These are phyloP conservation scores for Erithacus rubecula DNA, from an alignment of 2,797 vertebrate species.

Conservation along the genomic window DNA sequence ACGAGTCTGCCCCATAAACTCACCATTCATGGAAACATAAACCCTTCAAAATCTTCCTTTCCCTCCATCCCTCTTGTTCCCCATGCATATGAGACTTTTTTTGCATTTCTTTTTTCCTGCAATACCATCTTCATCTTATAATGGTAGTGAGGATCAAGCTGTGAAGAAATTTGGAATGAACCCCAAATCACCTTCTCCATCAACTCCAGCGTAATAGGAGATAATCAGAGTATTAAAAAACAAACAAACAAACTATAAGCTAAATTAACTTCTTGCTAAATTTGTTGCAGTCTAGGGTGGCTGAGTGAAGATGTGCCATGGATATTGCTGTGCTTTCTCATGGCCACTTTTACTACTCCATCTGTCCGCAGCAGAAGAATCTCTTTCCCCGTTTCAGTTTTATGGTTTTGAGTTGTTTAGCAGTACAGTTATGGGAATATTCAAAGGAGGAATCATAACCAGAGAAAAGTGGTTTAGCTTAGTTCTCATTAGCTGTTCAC, in stretches of 20 bases:
- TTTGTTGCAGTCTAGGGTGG: neutral
- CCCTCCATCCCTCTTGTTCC: neutral
- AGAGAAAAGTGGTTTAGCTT: neutral
- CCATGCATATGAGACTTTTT: neutral
- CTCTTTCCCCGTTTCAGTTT: neutral
- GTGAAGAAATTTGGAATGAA: neutral
- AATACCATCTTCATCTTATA: neutral
- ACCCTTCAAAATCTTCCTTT: neutral
- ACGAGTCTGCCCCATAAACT: neutral
- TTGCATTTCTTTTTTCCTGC: neutral
- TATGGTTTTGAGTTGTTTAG: conserved; percentile 7
- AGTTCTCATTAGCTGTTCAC: conserved; percentile 35
- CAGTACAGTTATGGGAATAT: conserved; percentile 27
- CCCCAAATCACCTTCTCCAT: neutral
- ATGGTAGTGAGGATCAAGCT: neutral
- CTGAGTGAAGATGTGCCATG: neutral
- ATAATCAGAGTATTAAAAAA: neutral
- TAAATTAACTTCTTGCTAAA: neutral
- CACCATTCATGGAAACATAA: neutral
- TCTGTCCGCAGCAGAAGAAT: conserved; percentile 32
- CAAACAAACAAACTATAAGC: neutral
- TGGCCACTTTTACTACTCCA: conserved; percentile 21
- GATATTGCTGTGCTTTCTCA: neutral
- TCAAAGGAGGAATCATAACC: conserved; percentile 23
- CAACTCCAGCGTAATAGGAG: neutral